Evolutionary conservation across 2,797 vertebrate genomes (phyloP).

Genomic region (Urophycis tenuis): DNA sequence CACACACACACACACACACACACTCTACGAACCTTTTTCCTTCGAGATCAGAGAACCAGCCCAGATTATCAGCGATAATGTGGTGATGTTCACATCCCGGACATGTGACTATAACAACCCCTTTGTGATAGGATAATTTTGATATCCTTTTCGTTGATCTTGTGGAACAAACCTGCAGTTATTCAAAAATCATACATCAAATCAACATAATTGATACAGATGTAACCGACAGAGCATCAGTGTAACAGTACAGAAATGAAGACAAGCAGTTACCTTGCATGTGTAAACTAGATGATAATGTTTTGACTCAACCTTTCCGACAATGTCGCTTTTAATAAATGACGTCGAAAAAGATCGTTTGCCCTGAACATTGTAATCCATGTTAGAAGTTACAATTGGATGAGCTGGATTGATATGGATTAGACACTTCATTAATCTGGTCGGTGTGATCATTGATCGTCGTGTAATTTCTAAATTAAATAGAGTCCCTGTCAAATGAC

Average conservation of each 20-base stretch:
- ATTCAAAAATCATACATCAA: neutral
- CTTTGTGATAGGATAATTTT: constrained; percentile 80
- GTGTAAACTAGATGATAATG: constrained; percentile 86
- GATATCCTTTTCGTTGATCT: constrained; percentile 83
- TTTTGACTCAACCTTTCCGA: constrained; percentile 57
- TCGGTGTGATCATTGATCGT: neutral
- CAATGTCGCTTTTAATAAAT: constrained; percentile 33
- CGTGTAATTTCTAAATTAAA: neutral
- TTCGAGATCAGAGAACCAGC: constrained; percentile 89
- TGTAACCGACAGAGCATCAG: neutral
- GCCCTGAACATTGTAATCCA: neutral
- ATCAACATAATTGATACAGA: neutral
- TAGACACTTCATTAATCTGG: neutral
- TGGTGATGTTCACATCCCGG: constrained; percentile 85
- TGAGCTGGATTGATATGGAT: neutral
- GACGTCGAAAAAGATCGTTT: constrained; percentile 37
- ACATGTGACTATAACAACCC: constrained; percentile 89
- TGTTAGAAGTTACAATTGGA: neutral
- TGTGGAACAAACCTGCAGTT: constrained; percentile 79
- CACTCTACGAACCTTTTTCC: constrained; percentile 83
- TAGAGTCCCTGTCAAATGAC: neutral
- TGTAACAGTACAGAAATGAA: neutral
- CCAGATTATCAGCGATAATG: constrained; percentile 89
- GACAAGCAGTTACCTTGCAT: constrained; percentile 77
- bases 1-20: no score